phyloP scores from a whole-genome alignment of 1,140 invertebrate species.

The Adoxophyes honmai region DNA sequence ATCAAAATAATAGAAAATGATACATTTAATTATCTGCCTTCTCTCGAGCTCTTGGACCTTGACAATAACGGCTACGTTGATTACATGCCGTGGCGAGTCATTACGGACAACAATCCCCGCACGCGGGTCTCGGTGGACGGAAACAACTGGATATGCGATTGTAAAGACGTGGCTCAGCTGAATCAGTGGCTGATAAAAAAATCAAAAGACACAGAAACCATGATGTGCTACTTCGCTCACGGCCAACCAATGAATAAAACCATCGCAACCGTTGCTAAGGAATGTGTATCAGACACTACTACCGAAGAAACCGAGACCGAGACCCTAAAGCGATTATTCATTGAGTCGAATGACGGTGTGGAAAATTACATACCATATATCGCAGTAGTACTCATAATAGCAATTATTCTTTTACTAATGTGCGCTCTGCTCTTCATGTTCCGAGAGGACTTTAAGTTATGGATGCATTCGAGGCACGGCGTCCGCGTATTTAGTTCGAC shows the following conservation, averaged over 20 bases:
- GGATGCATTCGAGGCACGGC: conserved; percentile 93
- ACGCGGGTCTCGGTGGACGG: conserved; percentile 80
- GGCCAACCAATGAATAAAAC: conserved; percentile 70
- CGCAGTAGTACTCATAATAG: conserved; percentile 85
- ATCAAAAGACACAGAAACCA: conserved; percentile 70
- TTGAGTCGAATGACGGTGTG: conserved; percentile 71
- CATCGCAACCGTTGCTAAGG: conserved; percentile 64
- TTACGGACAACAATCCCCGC: conserved; percentile 77
- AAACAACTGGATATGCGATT: conserved; percentile 87
- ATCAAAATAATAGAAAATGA: conserved; percentile 85
- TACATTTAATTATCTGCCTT: conserved; percentile 85
- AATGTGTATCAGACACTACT: conserved; percentile 71
- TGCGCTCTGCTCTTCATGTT: conserved; percentile 89
- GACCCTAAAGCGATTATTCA: conserved; percentile 76
- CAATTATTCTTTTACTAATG: conserved; percentile 85
- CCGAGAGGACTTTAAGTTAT: conserved; percentile 90
- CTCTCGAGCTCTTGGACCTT: conserved; percentile 86
- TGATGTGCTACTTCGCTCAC: conserved; percentile 71
- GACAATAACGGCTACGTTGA: conserved; percentile 88
- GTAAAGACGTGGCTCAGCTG: conserved; percentile 80
- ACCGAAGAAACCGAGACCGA: conserved; percentile 72
- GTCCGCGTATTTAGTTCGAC: conserved; percentile 86
- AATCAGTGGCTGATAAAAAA: conserved; percentile 80
- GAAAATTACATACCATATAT: conserved; percentile 88
- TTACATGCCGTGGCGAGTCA: conserved; percentile 85